These are phyloP conservation scores for Malthinus flaveolus DNA, from an alignment of 2,888 invertebrate species.

Conservation along the genomic window DNA sequence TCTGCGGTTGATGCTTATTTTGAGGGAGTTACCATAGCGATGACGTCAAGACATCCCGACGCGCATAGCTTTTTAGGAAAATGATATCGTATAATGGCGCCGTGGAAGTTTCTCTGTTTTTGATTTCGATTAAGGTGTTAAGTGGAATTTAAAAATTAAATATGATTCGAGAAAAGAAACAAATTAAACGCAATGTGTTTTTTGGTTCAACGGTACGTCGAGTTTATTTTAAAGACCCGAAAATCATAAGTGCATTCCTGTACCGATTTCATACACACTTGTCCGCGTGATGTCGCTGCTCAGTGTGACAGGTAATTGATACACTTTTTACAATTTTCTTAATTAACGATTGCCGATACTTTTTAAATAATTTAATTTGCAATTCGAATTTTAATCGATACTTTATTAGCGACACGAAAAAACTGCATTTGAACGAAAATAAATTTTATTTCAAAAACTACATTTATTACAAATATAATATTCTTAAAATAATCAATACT, in stretches of 20 bases:
- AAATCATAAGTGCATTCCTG: conserved; percentile 32
- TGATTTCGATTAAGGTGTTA: no score
- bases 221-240: conserved; percentile 35
- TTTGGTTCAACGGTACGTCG: conserved; percentile 28
- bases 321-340: no score
- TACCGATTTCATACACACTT: conserved; percentile 27
- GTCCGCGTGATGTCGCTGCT: conserved; percentile 48
- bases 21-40: conserved; percentile 45
- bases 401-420: no score
- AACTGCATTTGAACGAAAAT: no score
- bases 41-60: conserved; percentile 54
- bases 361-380: no score
- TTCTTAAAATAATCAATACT: no score
- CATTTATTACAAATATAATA: no score
- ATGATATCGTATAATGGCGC: conserved; percentile 39
- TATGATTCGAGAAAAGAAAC: no score
- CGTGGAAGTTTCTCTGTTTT: conserved; percentile 30
- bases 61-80: conserved; percentile 34
- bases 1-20: conserved; percentile 38
- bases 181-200: neutral
- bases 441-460: no score
- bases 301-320: conserved; percentile 46
- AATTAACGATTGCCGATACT: no score
- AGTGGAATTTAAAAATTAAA: no score
- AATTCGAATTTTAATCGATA: no score